Evolutionary conservation across 2,113 vertebrate genomes (phyloP), one percentile per base, ranked within the genome.

Genomic region (Tautogolabrus adspersus): DNA sequence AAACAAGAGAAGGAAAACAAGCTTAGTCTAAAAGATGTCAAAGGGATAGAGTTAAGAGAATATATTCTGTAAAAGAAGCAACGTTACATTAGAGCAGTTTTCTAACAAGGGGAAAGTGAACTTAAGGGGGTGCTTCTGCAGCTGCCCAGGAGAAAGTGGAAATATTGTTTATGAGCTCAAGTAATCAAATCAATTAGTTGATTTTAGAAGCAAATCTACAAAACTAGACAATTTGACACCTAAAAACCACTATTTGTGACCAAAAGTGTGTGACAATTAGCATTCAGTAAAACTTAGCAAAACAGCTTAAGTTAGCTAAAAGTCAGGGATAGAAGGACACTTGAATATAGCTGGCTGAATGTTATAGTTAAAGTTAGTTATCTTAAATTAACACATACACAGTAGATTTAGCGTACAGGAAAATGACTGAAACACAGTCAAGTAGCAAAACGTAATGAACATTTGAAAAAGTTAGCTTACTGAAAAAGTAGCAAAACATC

Each of bases 61-160:
- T 59, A 70, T 46, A 73, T 71, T 79, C 8, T 30, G 79, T 79
- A 52, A 75, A 63, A 84, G 66, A n/a, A 6, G 3, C n/a, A 16
- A 19, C 23, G 70, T 62, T 60, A 37, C 2, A 64, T 74, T 75
- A 72, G 37, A 65, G 64, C 47, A 55, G 30, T 40, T 56, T 63
- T 42, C 61, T 18, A 71, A 79, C 56, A 30, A 79, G 16, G 19
- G 42, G 19, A 58, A 34, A 42, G 37, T 56, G 46, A 11, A 59
- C 66, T 59, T 42, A 34, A 23, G 47, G 51, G 77, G 30, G 44
- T 38, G 56, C 54, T 62, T 64, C 15, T 68, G 37, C 9, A 22
- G 16, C 10, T 65, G 37, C 71, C 30, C 26, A 1, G 30, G 6
- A 34, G 30, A 38, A 6, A 37, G 22, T 22, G 22, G 65, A 62